phyloP scores from a whole-genome alignment of 2,797 vertebrate species.

The Etheostoma nigrum region DNA sequence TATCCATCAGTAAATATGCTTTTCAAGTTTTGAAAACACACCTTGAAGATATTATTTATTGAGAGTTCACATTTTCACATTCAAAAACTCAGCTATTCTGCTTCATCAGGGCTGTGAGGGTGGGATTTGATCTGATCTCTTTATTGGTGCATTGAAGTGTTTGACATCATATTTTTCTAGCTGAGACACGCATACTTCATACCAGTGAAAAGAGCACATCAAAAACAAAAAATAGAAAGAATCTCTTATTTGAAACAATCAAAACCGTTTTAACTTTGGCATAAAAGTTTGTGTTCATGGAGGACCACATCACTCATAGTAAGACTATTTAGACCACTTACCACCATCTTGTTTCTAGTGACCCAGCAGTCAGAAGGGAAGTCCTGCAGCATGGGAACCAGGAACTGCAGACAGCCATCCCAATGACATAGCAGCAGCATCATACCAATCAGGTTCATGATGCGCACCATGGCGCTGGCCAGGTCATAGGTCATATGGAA shows the following conservation, averaged over 20 bases:
- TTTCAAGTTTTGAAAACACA: neutral
- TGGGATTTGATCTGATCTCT: neutral
- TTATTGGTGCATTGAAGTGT: neutral
- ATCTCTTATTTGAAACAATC: neutral
- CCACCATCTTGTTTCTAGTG: conserved; percentile 97
- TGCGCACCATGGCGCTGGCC: conserved; percentile 96
- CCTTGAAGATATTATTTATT: neutral
- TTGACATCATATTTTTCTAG: neutral
- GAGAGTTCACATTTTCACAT: neutral
- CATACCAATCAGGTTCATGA: conserved; percentile 98
- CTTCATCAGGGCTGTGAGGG: neutral
- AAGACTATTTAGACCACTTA: conserved; percentile 81
- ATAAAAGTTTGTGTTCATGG: neutral
- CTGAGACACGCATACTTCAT: neutral
- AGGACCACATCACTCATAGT: neutral
- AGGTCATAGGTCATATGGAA: conserved; percentile 99
- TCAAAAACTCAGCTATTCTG: neutral
- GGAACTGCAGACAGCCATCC: conserved; percentile 98
- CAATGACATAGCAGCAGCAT: conserved; percentile 98
- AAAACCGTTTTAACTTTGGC: neutral
- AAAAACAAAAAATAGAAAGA: neutral
- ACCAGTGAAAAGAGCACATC: neutral
- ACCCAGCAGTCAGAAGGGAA: conserved; percentile 98
- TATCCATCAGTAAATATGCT: neutral
- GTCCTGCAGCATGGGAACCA: conserved; percentile 98